Percentiles rank a stretch among this genome's conserved stretches.
Conservation (phyloP, 2,113 vertebrate genomes). For the Mormyrus iriodes region DNA sequence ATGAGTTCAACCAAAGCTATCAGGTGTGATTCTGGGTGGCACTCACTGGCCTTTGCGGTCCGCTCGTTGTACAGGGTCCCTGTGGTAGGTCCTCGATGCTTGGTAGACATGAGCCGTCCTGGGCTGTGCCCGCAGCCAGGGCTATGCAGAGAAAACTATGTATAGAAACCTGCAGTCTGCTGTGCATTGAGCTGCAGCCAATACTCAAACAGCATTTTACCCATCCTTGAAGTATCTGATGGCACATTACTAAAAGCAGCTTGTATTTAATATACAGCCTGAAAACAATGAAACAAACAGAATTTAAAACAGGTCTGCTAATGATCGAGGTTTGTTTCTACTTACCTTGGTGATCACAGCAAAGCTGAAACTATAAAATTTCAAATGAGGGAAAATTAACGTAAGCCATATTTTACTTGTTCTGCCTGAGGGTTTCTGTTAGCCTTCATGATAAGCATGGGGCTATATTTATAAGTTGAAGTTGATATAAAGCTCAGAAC, state of each 20-base stretch:
- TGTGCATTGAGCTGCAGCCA: neutral
- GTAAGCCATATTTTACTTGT: neutral
- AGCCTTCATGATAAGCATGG: neutral
- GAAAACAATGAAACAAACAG: neutral
- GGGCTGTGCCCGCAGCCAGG: neutral
- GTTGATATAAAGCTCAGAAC: neutral
- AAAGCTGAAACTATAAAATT: neutral
- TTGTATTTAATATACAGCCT: neutral
- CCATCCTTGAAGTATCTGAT: neutral
- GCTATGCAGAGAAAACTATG: neutral
- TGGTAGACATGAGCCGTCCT: neutral
- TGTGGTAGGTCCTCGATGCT: neutral
- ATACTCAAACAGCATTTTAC: neutral
- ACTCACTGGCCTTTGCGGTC: neutral
- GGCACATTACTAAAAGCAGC: neutral
- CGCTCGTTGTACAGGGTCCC: neutral
- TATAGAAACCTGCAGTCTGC: neutral
- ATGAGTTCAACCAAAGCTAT: neutral
- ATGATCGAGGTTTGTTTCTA: neutral
- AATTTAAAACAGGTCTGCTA: neutral
- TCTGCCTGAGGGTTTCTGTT: neutral
- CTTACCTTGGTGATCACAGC: neutral
- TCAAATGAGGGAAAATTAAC: neutral
- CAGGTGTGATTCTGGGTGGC: neutral
- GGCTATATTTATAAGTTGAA: neutral